phyloP scores from a whole-genome alignment of 2,797 vertebrate genomes.

The Microctenopoma lineatum region DNA sequence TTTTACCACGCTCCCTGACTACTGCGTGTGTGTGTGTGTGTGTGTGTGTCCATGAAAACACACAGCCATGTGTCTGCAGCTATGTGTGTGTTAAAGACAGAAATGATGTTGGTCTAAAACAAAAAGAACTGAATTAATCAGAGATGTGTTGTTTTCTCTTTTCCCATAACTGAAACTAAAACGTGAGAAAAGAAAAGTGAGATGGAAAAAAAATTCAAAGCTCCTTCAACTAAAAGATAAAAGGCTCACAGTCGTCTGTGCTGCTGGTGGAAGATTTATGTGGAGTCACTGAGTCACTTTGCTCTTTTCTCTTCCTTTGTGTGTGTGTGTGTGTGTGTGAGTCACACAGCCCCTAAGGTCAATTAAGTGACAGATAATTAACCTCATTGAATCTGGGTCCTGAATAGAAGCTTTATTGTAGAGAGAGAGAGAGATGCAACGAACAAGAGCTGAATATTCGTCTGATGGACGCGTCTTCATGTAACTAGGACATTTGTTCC shows the following conservation, averaged over 20 bases:
- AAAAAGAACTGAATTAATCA: too few relatives aligned
- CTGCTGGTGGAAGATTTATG: neutral
- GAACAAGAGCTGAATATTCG: neutral
- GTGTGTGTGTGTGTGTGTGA: slow-evolving; percentile 15
- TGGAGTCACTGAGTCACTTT: neutral
- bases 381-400: slow-evolving; percentile 69
- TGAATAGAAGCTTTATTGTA: slow-evolving; percentile 71
- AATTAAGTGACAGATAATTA: slow-evolving; percentile 79
- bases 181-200: neutral
- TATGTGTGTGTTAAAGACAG: too few relatives aligned
- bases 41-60: slow-evolving; percentile 1
- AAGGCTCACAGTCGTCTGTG: too few relatives aligned
- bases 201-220: neutral
- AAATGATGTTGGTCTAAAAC: too few relatives aligned
- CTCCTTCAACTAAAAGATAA: neutral
- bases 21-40: slow-evolving; percentile 24
- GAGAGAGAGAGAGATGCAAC: neutral
- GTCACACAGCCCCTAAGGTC: slow-evolving; percentile 52
- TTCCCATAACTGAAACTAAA: too few relatives aligned
- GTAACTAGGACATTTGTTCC: too few relatives aligned
- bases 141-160: too few relatives aligned
- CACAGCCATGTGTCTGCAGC: neutral
- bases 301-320: neutral
- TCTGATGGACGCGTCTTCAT: neutral
- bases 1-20: slow-evolving; percentile 53